phyloP scores from a whole-genome alignment of 2,797 vertebrate genomes.

The Aldrovandia affinis region DNA sequence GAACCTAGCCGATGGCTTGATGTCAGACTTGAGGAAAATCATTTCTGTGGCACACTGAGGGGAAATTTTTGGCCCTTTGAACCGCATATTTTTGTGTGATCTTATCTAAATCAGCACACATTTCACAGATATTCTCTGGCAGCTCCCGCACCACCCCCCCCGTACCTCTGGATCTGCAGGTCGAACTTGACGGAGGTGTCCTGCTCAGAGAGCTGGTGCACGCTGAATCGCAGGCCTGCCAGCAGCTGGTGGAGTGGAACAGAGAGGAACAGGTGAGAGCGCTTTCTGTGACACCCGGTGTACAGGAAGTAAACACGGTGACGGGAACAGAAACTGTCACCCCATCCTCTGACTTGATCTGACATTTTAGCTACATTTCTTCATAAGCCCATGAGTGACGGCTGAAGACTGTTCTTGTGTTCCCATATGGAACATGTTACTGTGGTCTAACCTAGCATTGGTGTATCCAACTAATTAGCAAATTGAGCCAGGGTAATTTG shows the following conservation, averaged over 20 bases:
- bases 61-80: no score
- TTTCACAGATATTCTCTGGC: neutral
- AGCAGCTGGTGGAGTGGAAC: slow-evolving; percentile 58
- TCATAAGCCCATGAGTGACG: no score
- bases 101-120: neutral
- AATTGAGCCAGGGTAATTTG: no score
- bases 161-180: slow-evolving; percentile 77
- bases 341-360: neutral
- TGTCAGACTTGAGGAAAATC: no score
- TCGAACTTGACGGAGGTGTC: slow-evolving; percentile 78
- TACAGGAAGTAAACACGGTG: neutral
- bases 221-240: slow-evolving; percentile 78
- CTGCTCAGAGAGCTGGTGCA: slow-evolving; percentile 81
- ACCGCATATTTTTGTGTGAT: no score
- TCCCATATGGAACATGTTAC: no score
- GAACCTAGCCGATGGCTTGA: no score
- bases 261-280: neutral
- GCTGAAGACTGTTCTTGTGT: no score
- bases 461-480: no score
- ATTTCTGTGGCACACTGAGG: no score
- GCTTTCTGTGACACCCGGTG: neutral
- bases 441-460: no score
- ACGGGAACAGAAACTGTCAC: neutral
- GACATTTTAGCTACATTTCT: no score
- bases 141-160: neutral